Evolutionary conservation across 2,888 invertebrate species (phyloP).

Genomic region (Tenthredo livida): DNA sequence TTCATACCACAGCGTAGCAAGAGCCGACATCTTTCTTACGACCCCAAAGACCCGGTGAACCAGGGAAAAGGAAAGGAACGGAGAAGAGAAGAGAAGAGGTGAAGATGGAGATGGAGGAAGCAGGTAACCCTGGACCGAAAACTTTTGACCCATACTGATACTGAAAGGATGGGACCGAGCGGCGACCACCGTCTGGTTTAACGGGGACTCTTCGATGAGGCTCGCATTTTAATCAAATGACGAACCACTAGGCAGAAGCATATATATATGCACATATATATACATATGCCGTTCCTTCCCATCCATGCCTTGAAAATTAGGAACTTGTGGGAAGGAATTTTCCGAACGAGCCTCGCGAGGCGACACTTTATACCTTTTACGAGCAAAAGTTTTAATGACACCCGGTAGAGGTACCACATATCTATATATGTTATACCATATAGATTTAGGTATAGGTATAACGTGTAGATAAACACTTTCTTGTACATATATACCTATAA

Average conservation of each 20-base stretch:
- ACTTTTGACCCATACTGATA: conserved; percentile 16
- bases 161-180: background rate
- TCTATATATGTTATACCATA: background rate
- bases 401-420: conserved; percentile 16
- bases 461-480: conserved; percentile 34
- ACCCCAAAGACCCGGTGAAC: background rate
- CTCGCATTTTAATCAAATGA: conserved; percentile 49
- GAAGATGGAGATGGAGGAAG: background rate
- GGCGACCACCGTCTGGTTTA: background rate
- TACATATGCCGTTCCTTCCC: conserved; percentile 54
- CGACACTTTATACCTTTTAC: conserved; percentile 54
- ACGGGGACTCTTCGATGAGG: conserved; percentile 22
- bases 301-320: conserved; percentile 42
- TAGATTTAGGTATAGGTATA: background rate
- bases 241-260: background rate
- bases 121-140: conserved; percentile 22
- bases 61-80: background rate
- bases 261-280: conserved; percentile 59
- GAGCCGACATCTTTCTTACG: conserved; percentile 21
- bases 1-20: background rate
- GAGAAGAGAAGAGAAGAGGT: background rate
- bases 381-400: conserved; percentile 55
- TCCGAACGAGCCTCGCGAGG: conserved; percentile 53
- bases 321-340: conserved; percentile 46
- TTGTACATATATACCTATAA: background rate